Base-by-base conservation (phyloP, 2,888 invertebrate genomes). In the Calameuta filiformis region DNA sequence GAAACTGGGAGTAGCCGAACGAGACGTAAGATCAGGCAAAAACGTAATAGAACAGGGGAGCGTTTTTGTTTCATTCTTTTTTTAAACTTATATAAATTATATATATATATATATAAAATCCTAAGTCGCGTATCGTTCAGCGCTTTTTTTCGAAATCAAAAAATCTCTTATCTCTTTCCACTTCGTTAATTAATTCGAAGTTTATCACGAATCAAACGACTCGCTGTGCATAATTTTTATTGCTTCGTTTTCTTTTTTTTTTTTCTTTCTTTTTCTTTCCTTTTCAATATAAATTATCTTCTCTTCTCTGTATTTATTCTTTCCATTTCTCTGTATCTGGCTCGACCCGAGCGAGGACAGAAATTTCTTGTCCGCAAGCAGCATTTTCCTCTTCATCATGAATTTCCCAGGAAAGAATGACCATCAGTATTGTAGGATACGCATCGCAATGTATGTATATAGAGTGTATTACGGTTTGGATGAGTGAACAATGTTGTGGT, bases 341-440 rank as follows among this genome's bases (percentile, higher is more conserved):
- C 69, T 37, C 71, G 37, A 37, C 35, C 23, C 6, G 2, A 56
- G 1, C 40, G 40, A 23, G 15, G 40, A 23, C 56, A 56, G 56
- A 56, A 56, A 23, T 73, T 73, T 78, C 31, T 31, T 76, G 68
- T 77, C 74, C 69, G 73, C 74, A 56, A 31, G 76, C 77, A 40
- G 15, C 56, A 56, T 56, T 56, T 23, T 1, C 23, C 56, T 56
- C 23, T 56, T 56, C 23, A 56, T 56, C 23, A 2, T 56, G 23
- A 56, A 56, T 56, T 56, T 73, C 40, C 73, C 37, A 76, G 75
- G 75, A 73, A 68, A 79, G 77, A 83, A 79, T 79, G 81, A 83
- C 82, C 81, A 87, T 87, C 89, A 88, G 89, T 89, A 89, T 88
- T 89, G 84, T 87, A 88, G 87, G 81, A 84, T 88, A 87, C 83